These are phyloP conservation scores for Ammospiza caudacuta DNA, from an alignment of 2,113 vertebrate genomes.

Conservation along the genomic window DNA sequence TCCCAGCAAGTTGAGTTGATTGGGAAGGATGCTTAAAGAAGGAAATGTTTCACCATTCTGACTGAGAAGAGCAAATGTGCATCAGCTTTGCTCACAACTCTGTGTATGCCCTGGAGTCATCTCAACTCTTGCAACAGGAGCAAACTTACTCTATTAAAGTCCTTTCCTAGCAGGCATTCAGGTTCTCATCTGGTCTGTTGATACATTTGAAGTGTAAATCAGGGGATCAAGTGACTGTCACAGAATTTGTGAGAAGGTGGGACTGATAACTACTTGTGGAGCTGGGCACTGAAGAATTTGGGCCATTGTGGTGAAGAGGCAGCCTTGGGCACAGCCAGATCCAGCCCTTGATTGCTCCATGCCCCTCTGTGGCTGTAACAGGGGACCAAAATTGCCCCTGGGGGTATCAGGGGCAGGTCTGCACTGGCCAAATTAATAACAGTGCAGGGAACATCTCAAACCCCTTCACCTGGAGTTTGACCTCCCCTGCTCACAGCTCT, in stretches of 20 bases:
- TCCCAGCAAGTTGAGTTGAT: background rate
- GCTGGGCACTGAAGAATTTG: background rate
- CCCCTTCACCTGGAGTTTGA: background rate
- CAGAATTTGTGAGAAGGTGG: background rate
- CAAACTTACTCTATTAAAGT: background rate
- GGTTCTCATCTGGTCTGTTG: background rate
- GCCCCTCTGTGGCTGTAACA: background rate
- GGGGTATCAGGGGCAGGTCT: background rate
- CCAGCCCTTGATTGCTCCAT: background rate
- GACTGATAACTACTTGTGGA: accelerated
- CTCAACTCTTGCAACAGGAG: background rate
- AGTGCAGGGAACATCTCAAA: background rate
- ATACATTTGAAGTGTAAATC: background rate
- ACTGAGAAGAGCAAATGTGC: background rate
- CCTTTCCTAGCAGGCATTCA: background rate
- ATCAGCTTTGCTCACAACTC: background rate
- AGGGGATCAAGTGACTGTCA: background rate
- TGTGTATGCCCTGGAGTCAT: background rate
- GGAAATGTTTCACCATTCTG: background rate
- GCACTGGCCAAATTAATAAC: background rate
- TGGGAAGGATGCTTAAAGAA: background rate
- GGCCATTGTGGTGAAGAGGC: accelerated
- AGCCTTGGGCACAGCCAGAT: background rate
- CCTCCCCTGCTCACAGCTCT: background rate
- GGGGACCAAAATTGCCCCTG: background rate